These are phyloP conservation scores for Eleutherodactylus coqui DNA, from an alignment of 2,797 vertebrate genomes.

Conservation along the genomic window DNA sequence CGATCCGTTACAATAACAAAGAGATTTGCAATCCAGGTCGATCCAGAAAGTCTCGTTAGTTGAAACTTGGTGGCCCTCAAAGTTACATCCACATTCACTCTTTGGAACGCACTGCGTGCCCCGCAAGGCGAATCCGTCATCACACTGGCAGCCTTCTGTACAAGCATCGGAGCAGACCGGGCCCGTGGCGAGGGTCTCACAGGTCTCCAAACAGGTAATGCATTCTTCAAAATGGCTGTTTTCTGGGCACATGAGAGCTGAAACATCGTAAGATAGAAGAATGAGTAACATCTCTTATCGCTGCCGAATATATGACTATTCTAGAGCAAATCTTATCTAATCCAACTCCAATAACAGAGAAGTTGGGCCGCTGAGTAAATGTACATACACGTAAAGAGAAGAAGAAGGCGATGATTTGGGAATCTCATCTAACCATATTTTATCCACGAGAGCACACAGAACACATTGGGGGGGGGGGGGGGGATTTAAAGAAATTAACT, in stretches of 20 bases:
- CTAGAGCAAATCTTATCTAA: background rate
- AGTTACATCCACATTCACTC: conserved; percentile 89
- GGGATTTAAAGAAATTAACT: no score
- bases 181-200: conserved; percentile 79
- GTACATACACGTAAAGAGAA: no score
- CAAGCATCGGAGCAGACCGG: conserved; percentile 84
- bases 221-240: conserved; percentile 98
- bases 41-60: conserved; percentile 97
- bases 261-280: background rate
- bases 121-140: conserved; percentile 86
- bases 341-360: no score
- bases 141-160: conserved; percentile 91
- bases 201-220: conserved; percentile 88
- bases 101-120: conserved; percentile 84
- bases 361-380: no score
- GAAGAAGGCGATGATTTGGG: no score
- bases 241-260: conserved; percentile 90
- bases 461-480: no score
- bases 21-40: conserved; percentile 92
- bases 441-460: no score
- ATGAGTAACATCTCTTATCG: background rate
- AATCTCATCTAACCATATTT: no score
- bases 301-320: background rate
- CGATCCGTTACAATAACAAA: conserved; percentile 95
- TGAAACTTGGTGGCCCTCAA: conserved; percentile 85